phyloP scores from a whole-genome alignment of 2,888 invertebrate genomes.

The Alsophila aescularia region DNA sequence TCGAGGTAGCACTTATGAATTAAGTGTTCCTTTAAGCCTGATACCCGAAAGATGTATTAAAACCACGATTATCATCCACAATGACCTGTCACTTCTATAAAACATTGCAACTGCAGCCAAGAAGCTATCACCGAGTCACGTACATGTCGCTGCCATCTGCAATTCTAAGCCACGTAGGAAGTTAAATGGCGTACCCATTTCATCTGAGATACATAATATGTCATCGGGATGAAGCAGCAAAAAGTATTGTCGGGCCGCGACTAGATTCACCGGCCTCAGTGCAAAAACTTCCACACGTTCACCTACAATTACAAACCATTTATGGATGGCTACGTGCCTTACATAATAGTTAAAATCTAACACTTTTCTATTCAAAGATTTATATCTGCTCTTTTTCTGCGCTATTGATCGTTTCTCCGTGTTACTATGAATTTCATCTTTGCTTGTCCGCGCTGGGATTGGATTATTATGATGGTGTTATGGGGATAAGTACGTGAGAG shows the following conservation, averaged over 20 bases:
- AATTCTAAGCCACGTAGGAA: constrained; percentile 34
- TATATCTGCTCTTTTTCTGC: constrained; percentile 33
- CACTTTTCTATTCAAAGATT: constrained; percentile 58
- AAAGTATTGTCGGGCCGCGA: constrained; percentile 73
- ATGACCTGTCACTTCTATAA: constrained; percentile 15
- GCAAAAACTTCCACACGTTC: constrained; percentile 71
- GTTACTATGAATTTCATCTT: constrained; percentile 21
- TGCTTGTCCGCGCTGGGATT: background rate
- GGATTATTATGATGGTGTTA: constrained; percentile 8
- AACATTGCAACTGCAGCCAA: constrained; percentile 25
- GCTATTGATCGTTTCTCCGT: constrained; percentile 27
- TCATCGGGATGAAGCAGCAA: constrained; percentile 72
- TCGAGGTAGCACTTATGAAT: too few relatives aligned
- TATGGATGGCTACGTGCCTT: constrained; percentile 73
- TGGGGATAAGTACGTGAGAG: constrained; percentile 1
- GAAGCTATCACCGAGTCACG: constrained; percentile 32
- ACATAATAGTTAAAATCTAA: constrained; percentile 71
- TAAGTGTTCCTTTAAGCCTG: too few relatives aligned
- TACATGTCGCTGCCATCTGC: constrained; percentile 29
- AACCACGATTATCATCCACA: background rate
- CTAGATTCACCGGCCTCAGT: constrained; percentile 61
- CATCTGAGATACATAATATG: constrained; percentile 55
- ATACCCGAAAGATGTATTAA: background rate
- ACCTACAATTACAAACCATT: constrained; percentile 79
- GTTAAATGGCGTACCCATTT: constrained; percentile 39